Conservation (phyloP, 2,797 vertebrate species). For the Gouania willdenowi region DNA sequence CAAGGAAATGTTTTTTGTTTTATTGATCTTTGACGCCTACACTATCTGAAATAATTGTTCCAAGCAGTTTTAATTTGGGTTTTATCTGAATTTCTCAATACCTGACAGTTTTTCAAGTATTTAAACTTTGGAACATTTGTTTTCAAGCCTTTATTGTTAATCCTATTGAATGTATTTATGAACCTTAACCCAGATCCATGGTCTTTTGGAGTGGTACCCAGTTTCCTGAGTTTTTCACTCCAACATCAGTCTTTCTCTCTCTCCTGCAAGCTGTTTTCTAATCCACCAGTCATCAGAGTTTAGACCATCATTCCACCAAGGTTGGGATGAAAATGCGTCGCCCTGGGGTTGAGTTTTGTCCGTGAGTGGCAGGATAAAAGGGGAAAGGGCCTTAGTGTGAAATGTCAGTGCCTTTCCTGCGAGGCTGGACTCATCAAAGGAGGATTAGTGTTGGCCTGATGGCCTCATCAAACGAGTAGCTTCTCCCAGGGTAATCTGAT, state of each 20-base stretch:
- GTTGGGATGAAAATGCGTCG: slow-evolving; percentile 67
- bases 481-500: slow-evolving; percentile 62
- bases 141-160: too few relatives aligned
- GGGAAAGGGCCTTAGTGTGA: slow-evolving; percentile 63
- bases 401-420: slow-evolving; percentile 72
- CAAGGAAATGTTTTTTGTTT: too few relatives aligned
- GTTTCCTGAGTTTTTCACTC: not conserved
- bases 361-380: slow-evolving; percentile 60
- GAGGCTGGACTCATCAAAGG: slow-evolving; percentile 74
- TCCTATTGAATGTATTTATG: too few relatives aligned
- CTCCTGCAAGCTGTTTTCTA: slow-evolving; percentile 53
- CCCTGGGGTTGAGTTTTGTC: slow-evolving; percentile 44
- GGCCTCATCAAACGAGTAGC: slow-evolving; percentile 41
- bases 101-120: too few relatives aligned
- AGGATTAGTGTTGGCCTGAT: slow-evolving; percentile 70
- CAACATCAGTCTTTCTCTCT: slow-evolving; percentile 27
- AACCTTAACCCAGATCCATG: too few relatives aligned
- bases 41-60: too few relatives aligned
- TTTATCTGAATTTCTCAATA: too few relatives aligned
- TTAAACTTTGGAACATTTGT: too few relatives aligned
- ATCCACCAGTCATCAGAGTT: slow-evolving; percentile 64
- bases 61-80: too few relatives aligned
- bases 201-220: too few relatives aligned
- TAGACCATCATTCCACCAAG: slow-evolving; percentile 60
- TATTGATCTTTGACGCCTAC: too few relatives aligned